These are phyloP conservation scores for Aspiorhynchus laticeps DNA, from an alignment of 2,113 vertebrate species.

Conservation along the genomic window DNA sequence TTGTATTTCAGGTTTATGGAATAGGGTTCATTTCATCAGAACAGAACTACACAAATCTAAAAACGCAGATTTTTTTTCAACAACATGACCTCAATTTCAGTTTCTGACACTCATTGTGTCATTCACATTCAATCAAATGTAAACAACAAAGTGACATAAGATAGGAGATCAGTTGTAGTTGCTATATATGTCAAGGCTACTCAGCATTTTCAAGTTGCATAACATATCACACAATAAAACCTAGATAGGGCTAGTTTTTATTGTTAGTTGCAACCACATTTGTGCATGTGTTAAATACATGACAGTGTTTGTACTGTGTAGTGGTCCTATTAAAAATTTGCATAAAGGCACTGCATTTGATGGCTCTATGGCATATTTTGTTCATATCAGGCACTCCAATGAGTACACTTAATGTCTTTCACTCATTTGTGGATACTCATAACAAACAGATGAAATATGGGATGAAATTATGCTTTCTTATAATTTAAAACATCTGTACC, in stretches of 20 bases:
- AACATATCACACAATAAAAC: not conserved
- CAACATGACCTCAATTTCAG: not conserved
- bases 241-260: not conserved
- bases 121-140: too few species aligned
- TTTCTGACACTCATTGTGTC: not conserved
- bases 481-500: conserved; percentile 36
- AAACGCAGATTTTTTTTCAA: not conserved
- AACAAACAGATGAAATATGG: not conserved
- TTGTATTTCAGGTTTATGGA: conserved; percentile 12
- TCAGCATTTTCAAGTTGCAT: not conserved
- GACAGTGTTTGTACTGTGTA: conserved; percentile 43
- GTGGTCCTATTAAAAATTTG: not conserved
- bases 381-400: not conserved
- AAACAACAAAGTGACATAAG: conserved; percentile 32
- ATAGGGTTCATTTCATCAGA: not conserved
- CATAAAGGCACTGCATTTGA: not conserved
- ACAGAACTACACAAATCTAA: not conserved
- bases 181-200: not conserved
- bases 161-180: not conserved
- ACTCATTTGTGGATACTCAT: not conserved
- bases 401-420: not conserved
- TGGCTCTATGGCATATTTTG: not conserved
- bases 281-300: too few species aligned
- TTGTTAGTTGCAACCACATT: too few species aligned
- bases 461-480: not conserved